Evolutionary conservation across 2,888 invertebrate species (phyloP).

Genomic region (Hetaerina titia): DNA sequence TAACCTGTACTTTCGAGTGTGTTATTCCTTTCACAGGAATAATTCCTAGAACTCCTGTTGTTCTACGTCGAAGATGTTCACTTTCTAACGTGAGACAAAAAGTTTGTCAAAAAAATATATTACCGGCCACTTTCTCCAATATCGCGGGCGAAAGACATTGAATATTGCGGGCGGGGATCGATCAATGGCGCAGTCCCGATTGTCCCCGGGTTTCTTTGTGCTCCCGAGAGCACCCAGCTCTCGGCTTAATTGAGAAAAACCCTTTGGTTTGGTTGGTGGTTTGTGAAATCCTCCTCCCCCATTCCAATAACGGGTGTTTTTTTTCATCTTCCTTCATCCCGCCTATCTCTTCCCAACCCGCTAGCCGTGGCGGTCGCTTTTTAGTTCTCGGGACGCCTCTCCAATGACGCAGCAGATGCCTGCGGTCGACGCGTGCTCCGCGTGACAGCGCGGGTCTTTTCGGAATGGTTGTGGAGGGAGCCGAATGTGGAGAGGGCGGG

Average conservation of each 20-base stretch:
- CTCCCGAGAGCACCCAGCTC: neutral
- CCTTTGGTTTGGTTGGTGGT: neutral
- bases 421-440: neutral
- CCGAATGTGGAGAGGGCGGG: too few relatives aligned
- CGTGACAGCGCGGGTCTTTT: neutral
- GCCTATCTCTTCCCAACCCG: neutral
- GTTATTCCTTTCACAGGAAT: neutral
- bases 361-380: neutral
- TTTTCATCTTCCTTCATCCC: neutral
- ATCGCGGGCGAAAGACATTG: neutral
- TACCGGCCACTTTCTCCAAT: neutral
- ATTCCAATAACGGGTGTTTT: neutral
- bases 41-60: neutral
- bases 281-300: neutral
- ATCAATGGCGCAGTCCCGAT: neutral
- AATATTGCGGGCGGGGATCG: neutral
- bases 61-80: neutral
- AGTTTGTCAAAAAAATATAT: neutral
- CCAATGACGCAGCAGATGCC: neutral
- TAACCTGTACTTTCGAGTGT: neutral
- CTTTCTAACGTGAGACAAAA: neutral
- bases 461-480: too few relatives aligned
- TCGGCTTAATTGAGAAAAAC: neutral
- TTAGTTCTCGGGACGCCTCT: neutral
- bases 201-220: neutral